These are phyloP conservation scores for Cynopterus brachyotis DNA, from an alignment of 2,113 vertebrate genomes.

Conservation along the genomic window DNA sequence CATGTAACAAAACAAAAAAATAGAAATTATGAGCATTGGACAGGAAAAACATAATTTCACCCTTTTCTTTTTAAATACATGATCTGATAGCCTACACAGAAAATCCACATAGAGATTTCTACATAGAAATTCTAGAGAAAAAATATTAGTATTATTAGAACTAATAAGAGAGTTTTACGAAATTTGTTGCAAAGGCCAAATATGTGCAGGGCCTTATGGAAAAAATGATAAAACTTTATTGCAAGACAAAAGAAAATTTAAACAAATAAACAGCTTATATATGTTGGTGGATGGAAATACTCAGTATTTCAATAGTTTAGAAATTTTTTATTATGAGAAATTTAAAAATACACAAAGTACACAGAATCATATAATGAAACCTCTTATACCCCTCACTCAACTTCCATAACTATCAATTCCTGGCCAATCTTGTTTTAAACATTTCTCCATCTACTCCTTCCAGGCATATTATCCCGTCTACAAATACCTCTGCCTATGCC, in stretches of 20 bases:
- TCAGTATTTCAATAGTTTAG: not conserved
- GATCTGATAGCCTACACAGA: not conserved
- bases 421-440: not conserved
- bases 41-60: not conserved
- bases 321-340: not conserved
- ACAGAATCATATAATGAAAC: not conserved
- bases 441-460: not conserved
- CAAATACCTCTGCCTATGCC: not conserved
- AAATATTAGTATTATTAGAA: not conserved
- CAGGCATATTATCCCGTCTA: not conserved
- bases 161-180: not conserved
- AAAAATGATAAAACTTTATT: not conserved
- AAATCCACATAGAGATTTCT: not conserved
- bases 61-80: not conserved
- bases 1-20: not conserved
- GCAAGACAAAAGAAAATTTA: conserved; percentile 18
- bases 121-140: not conserved
- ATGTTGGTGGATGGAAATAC: not conserved
- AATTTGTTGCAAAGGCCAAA: not conserved
- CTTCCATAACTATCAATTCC: not conserved
- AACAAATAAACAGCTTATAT: not conserved
- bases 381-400: not conserved
- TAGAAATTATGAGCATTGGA: not conserved
- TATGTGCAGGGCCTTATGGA: not conserved
- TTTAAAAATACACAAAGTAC: not conserved